A percentile compares a stretch with the other conserved stretches of the same genome.
phyloP scores from a whole-genome alignment of 2,113 vertebrate genomes.

The Centrocercus urophasianus region DNA sequence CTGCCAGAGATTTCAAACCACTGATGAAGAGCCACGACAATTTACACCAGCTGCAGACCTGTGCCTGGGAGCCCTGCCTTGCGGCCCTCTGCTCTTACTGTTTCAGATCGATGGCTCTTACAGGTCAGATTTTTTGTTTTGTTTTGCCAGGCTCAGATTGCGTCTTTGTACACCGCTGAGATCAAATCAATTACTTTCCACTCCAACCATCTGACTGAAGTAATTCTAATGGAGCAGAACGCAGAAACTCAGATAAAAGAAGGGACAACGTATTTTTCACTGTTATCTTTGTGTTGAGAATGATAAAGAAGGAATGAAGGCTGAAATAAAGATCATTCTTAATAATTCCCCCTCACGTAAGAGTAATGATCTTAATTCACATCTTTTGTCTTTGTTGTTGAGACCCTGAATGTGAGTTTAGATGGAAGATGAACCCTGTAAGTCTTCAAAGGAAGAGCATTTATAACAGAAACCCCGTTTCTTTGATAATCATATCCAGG shows the following conservation, averaged over 20 bases:
- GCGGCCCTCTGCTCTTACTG: conserved; percentile 41
- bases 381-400: conserved; percentile 63
- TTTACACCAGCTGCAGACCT: conserved; percentile 63
- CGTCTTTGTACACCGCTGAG: conserved; percentile 52
- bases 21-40: not conserved
- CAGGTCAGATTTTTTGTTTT: conserved; percentile 73
- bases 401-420: conserved; percentile 53
- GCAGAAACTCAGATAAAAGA: conserved; percentile 68
- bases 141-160: conserved; percentile 62
- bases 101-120: conserved; percentile 67
- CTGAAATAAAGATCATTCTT: conserved; percentile 50
- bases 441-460: conserved; percentile 46
- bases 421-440: conserved; percentile 52
- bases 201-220: conserved; percentile 60
- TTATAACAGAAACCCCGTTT: conserved; percentile 45
- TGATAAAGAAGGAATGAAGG: conserved; percentile 61
- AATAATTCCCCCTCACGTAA: conserved; percentile 51
- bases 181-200: conserved; percentile 69
- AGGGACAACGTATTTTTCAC: conserved; percentile 42
- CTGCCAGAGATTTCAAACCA: conserved; percentile 32
- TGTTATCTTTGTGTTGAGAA: conserved; percentile 50
- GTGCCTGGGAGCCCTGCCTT: conserved; percentile 51
- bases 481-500: conserved; percentile 53
- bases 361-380: conserved; percentile 46
- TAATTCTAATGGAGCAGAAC: conserved; percentile 73